A percentile compares a stretch with the other conserved stretches of the same genome.
phyloP scores from a whole-genome alignment of 2,113 vertebrate species.

The Scomber scombrus region DNA sequence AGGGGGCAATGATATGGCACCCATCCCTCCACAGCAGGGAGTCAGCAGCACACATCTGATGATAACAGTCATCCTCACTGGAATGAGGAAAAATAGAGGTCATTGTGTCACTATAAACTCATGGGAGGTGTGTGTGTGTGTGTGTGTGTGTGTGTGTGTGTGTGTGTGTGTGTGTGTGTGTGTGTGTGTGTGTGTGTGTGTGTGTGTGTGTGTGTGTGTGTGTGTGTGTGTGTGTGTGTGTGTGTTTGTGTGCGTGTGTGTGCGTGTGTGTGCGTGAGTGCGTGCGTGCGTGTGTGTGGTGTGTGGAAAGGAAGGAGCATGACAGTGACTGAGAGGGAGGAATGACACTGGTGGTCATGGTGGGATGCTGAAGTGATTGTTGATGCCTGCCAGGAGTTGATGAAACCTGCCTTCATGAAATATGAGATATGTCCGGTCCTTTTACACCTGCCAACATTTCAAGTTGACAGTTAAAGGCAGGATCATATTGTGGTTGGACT shows the following conservation, averaged over 20 bases:
- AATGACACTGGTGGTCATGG: conserved; percentile 18
- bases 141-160: conserved; percentile 14
- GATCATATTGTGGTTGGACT: not conserved
- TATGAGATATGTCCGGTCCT: conserved; percentile 9
- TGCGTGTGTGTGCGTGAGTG: conserved; percentile 5
- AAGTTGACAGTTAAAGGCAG: not conserved
- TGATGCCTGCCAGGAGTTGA: conserved; percentile 42
- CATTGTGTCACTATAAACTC: conserved; percentile 61
- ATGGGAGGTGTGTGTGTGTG: not conserved
- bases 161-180: conserved; percentile 20
- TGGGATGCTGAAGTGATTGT: conserved; percentile 40
- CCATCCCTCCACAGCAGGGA: conserved; percentile 38
- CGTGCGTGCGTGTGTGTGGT: conserved; percentile 17
- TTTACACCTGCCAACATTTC: conserved; percentile 1
- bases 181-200: conserved; percentile 9
- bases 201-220: conserved; percentile 21
- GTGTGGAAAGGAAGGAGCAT: conserved; percentile 24
- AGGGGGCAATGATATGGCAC: conserved; percentile 50
- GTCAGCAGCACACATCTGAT: conserved; percentile 44
- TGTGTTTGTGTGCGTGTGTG: conserved; percentile 22
- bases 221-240: conserved; percentile 5
- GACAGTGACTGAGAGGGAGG: conserved; percentile 44
- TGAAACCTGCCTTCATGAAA: conserved; percentile 47
- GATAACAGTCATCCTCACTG: conserved; percentile 63
- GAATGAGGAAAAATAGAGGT: conserved; percentile 72